Conservation (phyloP, 1,140 invertebrate genomes). For the Apolygus lucorum region DNA sequence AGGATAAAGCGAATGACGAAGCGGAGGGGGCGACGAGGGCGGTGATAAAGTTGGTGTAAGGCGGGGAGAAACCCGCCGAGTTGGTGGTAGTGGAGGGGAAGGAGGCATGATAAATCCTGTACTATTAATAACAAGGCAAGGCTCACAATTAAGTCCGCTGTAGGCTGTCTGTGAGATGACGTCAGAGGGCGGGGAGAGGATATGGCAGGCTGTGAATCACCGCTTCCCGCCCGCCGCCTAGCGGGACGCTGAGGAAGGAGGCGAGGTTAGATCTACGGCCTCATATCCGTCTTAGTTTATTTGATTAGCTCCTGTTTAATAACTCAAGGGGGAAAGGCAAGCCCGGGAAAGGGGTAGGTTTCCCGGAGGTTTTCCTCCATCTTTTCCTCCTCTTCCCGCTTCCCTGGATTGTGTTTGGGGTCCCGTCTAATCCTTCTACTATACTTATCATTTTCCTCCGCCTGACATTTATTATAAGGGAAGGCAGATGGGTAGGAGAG, state of each 20-base stretch:
- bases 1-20: not conserved
- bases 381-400: not conserved
- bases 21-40: not conserved
- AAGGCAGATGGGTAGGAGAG: not conserved
- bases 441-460: not conserved
- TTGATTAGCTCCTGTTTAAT: slow-evolving; percentile 15
- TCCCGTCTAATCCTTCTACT: not conserved
- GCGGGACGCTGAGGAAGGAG: not conserved
- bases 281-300: slow-evolving; percentile 16
- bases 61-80: too few species aligned
- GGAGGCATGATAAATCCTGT: not conserved
- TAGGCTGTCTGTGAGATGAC: slow-evolving; percentile 3
- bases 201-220: slow-evolving; percentile 14
- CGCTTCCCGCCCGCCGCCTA: not conserved
- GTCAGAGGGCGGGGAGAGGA: not conserved
- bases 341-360: not conserved
- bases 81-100: not conserved
- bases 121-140: slow-evolving; percentile 4
- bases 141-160: slow-evolving; percentile 7
- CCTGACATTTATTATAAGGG: not conserved
- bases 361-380: not conserved
- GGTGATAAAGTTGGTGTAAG: not conserved
- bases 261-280: not conserved
- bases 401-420: not conserved
- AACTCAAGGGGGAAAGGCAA: not conserved